A percentile compares a stretch with the other conserved stretches of the same genome.
These are phyloP conservation scores for Amiota mariae DNA, from an alignment of 2,888 invertebrate species.

Conservation along the genomic window DNA sequence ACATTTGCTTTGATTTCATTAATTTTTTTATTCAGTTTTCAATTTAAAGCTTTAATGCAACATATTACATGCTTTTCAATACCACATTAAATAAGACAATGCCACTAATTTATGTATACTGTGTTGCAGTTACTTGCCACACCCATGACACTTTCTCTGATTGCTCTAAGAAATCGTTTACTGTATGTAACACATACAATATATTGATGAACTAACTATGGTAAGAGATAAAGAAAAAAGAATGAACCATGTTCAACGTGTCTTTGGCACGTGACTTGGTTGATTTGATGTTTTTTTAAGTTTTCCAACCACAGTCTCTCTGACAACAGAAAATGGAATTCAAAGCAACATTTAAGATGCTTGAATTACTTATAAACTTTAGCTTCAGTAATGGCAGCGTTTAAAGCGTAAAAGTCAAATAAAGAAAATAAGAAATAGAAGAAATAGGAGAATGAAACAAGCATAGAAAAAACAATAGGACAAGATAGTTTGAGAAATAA, in stretches of 20 bases:
- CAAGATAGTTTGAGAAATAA: neutral
- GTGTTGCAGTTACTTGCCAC: constrained; percentile 7
- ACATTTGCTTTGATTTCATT: neutral
- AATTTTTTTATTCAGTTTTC: neutral
- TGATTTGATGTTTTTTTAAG: constrained; percentile 30
- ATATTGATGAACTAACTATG: neutral
- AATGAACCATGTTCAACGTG: constrained; percentile 36
- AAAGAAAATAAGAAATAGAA: neutral
- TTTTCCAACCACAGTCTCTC: too few species aligned
- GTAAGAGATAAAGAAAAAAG: neutral
- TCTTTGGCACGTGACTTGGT: constrained; percentile 45
- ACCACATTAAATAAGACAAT: constrained; percentile 5
- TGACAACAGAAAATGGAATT: neutral
- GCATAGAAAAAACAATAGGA: neutral
- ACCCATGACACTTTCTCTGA: too few species aligned
- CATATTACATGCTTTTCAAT: neutral
- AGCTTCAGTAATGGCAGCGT: neutral
- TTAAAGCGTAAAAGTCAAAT: neutral
- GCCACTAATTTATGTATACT: neutral
- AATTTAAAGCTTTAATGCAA: neutral
- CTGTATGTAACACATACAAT: neutral
- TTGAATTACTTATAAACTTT: constrained; percentile 27
- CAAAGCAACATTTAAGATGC: constrained; percentile 26
- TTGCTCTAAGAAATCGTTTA: neutral
- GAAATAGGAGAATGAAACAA: neutral